These are phyloP conservation scores for Channa maculata DNA, from an alignment of 2,113 vertebrate species.

Conservation along the genomic window DNA sequence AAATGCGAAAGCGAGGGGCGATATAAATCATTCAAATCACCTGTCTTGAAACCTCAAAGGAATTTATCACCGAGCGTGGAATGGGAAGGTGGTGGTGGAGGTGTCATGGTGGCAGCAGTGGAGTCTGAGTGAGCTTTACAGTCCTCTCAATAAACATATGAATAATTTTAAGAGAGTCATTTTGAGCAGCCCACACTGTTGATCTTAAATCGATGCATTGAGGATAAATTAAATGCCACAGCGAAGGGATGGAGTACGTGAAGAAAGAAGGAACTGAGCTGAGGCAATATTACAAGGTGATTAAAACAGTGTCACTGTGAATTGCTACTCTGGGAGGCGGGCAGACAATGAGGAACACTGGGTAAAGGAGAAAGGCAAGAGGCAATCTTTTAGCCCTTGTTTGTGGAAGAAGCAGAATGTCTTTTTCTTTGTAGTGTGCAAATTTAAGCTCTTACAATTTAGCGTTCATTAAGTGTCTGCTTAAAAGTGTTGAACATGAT, in stretches of 20 bases:
- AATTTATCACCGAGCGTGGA: constrained; percentile 51
- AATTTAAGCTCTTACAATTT: constrained; percentile 27
- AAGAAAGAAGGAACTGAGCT: neutral
- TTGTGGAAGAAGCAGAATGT: constrained; percentile 36
- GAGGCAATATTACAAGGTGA: constrained; percentile 55
- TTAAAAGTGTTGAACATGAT: constrained; percentile 10
- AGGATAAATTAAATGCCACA: constrained; percentile 53
- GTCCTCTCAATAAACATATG: constrained; percentile 64
- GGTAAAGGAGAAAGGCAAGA: constrained; percentile 20
- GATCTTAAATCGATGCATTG: constrained; percentile 51
- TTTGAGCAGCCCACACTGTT: constrained; percentile 24
- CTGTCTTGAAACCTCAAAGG: constrained; percentile 44
- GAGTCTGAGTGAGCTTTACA: constrained; percentile 41
- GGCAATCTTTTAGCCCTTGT: constrained; percentile 28
- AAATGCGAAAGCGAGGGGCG: constrained; percentile 60
- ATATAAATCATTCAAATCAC: constrained; percentile 78
- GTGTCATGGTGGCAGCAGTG: neutral
- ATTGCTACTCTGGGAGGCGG: constrained; percentile 41
- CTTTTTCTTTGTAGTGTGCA: constrained; percentile 19
- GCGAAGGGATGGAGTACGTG: constrained; percentile 10
- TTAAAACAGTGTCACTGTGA: constrained; percentile 58
- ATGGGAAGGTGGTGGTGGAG: constrained; percentile 8
- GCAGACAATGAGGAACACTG: constrained; percentile 9
- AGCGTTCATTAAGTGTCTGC: constrained; percentile 15
- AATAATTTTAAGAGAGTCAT: constrained; percentile 52